phyloP scores from a whole-genome alignment of 2,113 vertebrate species.

The Phrynocephalus versicolor region DNA sequence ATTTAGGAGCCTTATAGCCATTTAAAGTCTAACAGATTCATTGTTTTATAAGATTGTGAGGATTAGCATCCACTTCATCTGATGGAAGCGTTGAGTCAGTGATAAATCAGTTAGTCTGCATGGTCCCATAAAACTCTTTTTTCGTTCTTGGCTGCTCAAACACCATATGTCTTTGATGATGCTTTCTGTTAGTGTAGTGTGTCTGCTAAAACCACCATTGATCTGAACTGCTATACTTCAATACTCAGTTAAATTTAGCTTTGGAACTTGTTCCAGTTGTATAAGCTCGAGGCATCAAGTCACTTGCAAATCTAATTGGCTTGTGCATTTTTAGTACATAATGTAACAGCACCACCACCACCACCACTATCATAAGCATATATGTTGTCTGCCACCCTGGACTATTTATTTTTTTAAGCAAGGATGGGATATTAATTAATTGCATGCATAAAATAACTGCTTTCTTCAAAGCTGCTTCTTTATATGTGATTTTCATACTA shows the following conservation, averaged over 20 bases:
- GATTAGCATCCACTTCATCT: too few species aligned
- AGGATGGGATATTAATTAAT: not conserved
- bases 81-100: too few species aligned
- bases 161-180: too few species aligned
- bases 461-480: not conserved
- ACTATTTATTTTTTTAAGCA: not conserved
- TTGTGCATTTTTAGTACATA: conserved; percentile 3
- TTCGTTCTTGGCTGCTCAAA: too few species aligned
- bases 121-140: too few species aligned
- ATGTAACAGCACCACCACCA: too few species aligned
- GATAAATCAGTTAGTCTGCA: too few species aligned
- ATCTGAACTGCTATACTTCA: not conserved
- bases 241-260: conserved; percentile 25
- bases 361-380: too few species aligned
- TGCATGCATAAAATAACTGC: not conserved
- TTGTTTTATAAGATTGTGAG: too few species aligned
- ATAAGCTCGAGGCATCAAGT: conserved; percentile 20
- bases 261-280: not conserved
- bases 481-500: not conserved
- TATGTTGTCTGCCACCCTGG: too few species aligned
- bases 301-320: not conserved
- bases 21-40: too few species aligned
- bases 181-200: not conserved
- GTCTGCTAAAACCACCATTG: conserved; percentile 11
- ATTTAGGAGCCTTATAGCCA: too few species aligned